phyloP scores from a whole-genome alignment of 2,888 invertebrate species.

The Phragmatobia fuliginosa region DNA sequence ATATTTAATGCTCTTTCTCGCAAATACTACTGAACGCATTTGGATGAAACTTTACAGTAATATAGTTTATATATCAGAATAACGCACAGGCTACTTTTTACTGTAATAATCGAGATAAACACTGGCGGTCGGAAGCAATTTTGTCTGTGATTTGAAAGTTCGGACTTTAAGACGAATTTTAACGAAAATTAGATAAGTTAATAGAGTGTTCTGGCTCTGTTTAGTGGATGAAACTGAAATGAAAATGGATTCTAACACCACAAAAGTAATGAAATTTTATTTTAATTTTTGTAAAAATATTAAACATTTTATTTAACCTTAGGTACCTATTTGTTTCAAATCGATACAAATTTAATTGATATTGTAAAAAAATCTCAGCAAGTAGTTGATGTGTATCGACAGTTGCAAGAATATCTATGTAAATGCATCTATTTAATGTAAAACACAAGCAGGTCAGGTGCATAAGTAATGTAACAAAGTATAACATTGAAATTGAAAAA shows the following conservation, averaged over 20 bases:
- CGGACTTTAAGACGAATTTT: too few species aligned
- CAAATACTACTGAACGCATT: too few species aligned
- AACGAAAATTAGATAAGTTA: too few species aligned
- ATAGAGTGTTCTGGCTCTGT: too few species aligned
- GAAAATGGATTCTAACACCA: neutral
- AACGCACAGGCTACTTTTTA: too few species aligned
- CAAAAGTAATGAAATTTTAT: neutral
- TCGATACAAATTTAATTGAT: neutral
- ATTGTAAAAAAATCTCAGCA: neutral
- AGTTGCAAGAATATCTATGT: neutral
- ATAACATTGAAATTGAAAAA: neutral
- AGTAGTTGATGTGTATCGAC: neutral
- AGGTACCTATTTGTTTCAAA: neutral
- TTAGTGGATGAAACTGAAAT: neutral
- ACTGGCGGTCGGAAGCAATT: too few species aligned
- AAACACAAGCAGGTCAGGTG: neutral
- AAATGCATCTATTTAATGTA: neutral
- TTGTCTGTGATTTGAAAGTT: too few species aligned
- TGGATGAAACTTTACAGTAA: too few species aligned
- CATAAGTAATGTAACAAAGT: neutral
- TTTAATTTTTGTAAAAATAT: neutral
- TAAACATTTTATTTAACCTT: neutral
- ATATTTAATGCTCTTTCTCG: too few species aligned
- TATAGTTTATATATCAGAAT: too few species aligned
- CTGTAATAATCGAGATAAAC: too few species aligned